Evolutionary conservation across 2,113 vertebrate genomes (phyloP).

Genomic region (Podarcis raffonei): DNA sequence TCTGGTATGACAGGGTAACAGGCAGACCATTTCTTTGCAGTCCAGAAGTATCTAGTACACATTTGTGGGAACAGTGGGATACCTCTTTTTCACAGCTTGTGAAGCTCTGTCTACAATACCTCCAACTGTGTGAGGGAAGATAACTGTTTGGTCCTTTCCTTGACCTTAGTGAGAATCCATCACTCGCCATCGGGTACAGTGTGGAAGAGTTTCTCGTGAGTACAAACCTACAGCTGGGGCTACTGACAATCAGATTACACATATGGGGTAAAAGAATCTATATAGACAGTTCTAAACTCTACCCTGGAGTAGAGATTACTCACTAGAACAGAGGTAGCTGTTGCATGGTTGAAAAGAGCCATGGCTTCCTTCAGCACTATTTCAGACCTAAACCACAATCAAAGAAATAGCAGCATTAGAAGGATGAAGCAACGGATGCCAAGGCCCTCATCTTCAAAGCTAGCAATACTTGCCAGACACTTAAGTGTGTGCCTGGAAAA

Average conservation of each 20-base stretch:
- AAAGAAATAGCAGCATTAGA: background rate
- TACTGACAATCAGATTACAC: background rate
- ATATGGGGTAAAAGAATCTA: background rate
- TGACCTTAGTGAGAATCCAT: background rate
- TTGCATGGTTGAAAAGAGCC: constrained; percentile 64
- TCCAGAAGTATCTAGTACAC: background rate
- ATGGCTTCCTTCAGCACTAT: constrained; percentile 54
- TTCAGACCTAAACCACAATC: constrained; percentile 64
- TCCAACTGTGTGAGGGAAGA: background rate
- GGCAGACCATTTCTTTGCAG: background rate
- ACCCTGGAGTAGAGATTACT: constrained; percentile 26
- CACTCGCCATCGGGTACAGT: background rate
- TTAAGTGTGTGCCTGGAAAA: too few relatives aligned
- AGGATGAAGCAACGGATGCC: background rate
- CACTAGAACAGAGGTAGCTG: constrained; percentile 68
- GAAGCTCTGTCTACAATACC: background rate
- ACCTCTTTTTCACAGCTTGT: background rate
- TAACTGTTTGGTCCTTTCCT: background rate
- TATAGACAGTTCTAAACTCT: background rate
- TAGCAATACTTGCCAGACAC: too few relatives aligned
- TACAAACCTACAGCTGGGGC: background rate
- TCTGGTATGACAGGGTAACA: background rate
- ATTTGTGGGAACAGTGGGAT: background rate
- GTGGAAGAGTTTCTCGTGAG: background rate
- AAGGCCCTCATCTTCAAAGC: background rate